Base-by-base conservation (phyloP, 2,888 invertebrate species). In the Malthinus flaveolus region DNA sequence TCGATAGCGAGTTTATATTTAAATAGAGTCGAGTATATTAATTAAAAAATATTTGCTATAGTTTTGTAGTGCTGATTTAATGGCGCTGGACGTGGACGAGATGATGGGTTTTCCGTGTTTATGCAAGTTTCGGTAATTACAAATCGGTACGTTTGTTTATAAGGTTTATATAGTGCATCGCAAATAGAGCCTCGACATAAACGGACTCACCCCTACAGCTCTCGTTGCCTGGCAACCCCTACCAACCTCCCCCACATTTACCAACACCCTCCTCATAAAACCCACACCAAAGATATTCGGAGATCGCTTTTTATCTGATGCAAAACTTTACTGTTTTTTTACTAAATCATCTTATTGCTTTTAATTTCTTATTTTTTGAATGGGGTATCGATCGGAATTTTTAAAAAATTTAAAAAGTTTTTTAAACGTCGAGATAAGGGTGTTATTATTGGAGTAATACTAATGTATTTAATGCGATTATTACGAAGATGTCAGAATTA, bases 151-250 rank as follows among this genome's bases (percentile, higher is more conserved):
- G 42, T 36, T 50, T 59, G 49, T 52, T 54, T 59, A 46, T 45
- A 44, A 54, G 49, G 49, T 49, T 13, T 12, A 10, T 49, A 59
- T 36, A 53, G 54, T 59, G 47, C 58, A 62, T 62, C 45, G 54
- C 44, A 50, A 62, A 55, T 54, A 56, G 50, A 59, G 61, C 61
- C 60, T 61, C 62, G 64, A 63, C 61, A 66, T 63, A 61, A 63
- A 59, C 61, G 61, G 58, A 66, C 63, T 64, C 64, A 63, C 65
- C 68, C 66, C 63, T 58, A 63, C 61, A 59, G 58, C 61, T 61
- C 50, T 44, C 57, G 70, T 70, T 68, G 70, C 70, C 63, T 66
- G 63, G 70, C 68, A 70, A 70, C 70, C 65, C 68, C 66, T 65
- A 56, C 62, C 63, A 53, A 59, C 62, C 58, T 58, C 53, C 62